Evolutionary conservation across 2,888 invertebrate genomes (phyloP), one percentile per base, ranked within the genome.

Genomic region (Microctonus brassicae): DNA sequence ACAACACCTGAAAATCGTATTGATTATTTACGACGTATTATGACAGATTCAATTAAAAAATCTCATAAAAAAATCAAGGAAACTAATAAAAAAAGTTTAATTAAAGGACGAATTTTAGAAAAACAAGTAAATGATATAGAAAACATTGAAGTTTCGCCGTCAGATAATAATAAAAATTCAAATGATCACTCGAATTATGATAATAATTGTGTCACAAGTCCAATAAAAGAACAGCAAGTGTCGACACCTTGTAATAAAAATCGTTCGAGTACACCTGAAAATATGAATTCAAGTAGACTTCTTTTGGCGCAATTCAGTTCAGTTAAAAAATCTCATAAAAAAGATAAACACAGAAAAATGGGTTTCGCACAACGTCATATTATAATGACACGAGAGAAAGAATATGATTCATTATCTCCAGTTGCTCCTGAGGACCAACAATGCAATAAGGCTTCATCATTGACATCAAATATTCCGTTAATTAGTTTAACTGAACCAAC

Each of bases 31-130:
- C 78, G 80, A 26, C 75, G 73, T 6, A 72, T 84, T 7, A 77
- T 79, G 36, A 77, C 78, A 2, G 82, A 82, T 75, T 86, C 85
- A 0, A 86, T 86, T 10, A 86, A 86, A 70, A 85, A 82, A 63
- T 86, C 86, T 0, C 84, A 85, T 68, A 82, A 80, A 34, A 86
- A 86, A 24, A 73, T 80, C 13, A 86, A 86, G 55, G 83, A 81
- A 29, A 76, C 77, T 33, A 83, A 83, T 42, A 82, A 78, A 11
- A 83, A 78, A 57, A 75, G 71, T 22, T 57, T 82, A 5, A 75
- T 82, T n/a, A 81, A 77, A 61, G 74, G 80, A 0, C 77, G 78
- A 62, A 70, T 69, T 9, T 60, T 68, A 6, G 39, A 39, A 1
- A 26, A 29, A 29, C 42, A 53, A n/a, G 13, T 39, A 17, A 20